phyloP scores from a whole-genome alignment of 2,113 vertebrate genomes.

The Tragelaphus buxtoni region DNA sequence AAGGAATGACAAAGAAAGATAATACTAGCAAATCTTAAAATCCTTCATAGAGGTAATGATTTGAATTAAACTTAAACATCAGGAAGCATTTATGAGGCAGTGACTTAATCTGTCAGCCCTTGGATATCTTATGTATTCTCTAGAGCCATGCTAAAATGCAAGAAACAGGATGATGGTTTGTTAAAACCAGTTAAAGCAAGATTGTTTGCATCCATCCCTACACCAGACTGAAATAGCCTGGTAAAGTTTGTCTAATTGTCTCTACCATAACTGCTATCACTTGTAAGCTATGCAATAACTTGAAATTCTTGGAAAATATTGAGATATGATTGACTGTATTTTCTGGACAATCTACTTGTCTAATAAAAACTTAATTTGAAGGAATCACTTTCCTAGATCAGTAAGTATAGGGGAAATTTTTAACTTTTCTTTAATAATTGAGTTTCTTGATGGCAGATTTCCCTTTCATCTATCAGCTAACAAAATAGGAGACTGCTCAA shows the following conservation, averaged over 20 bases:
- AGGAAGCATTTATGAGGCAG: neutral
- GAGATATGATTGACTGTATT: neutral
- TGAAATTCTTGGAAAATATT: neutral
- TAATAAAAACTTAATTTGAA: neutral
- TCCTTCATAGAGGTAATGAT: neutral
- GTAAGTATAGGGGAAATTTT: neutral
- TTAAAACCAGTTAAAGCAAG: neutral
- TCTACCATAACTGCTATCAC: neutral
- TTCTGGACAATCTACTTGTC: neutral
- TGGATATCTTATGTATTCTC: neutral
- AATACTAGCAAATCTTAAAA: constrained; percentile 2
- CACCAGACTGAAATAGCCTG: neutral
- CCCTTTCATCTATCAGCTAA: neutral
- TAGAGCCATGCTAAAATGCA: neutral
- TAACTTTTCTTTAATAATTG: neutral
- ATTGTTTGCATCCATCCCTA: neutral
- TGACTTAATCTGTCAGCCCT: neutral
- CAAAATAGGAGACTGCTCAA: neutral
- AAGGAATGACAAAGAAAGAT: neutral
- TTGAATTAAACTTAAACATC: constrained; percentile 5
- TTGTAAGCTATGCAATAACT: neutral
- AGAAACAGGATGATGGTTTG: neutral
- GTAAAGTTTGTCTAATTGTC: neutral
- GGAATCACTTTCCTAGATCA: neutral
- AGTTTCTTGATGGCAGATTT: neutral